Evolutionary conservation across 2,113 vertebrate genomes (phyloP).

Genomic region (Neopipo cinnamomea): DNA sequence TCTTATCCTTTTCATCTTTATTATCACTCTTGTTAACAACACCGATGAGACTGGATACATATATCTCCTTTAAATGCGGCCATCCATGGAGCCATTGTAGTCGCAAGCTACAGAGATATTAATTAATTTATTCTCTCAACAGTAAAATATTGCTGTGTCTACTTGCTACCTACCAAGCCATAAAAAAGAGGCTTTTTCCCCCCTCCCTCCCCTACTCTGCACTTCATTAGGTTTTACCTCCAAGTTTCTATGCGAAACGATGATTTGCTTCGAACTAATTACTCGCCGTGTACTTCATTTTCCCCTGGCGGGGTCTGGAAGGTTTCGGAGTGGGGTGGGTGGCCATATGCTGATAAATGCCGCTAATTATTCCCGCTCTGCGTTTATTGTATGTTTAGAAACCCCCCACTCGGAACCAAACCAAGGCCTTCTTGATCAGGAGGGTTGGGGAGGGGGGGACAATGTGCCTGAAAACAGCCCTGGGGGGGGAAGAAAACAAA

Average conservation of each 20-base stretch:
- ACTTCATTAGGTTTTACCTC: conserved; percentile 59
- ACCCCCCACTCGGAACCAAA: conserved; percentile 14
- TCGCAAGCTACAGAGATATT: conserved; percentile 54
- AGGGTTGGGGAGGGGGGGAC: accelerated
- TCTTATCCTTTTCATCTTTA: conserved; percentile 80
- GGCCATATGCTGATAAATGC: conserved; percentile 49
- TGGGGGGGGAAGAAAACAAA: not conserved
- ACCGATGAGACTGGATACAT: conserved; percentile 66
- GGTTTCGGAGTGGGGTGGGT: conserved; percentile 21
- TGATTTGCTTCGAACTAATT: conserved; percentile 57
- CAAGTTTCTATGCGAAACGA: not conserved
- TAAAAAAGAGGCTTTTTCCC: conserved; percentile 45
- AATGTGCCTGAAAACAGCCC: not conserved
- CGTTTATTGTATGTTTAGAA: conserved; percentile 56
- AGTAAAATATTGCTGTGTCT: conserved; percentile 73
- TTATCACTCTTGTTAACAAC: conserved; percentile 78
- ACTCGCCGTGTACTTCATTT: conserved; percentile 17
- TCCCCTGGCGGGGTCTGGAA: not conserved
- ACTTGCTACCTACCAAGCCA: conserved; percentile 60
- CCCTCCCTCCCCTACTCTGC: not conserved
- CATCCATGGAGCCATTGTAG: conserved; percentile 56
- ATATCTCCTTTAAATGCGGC: conserved; percentile 69
- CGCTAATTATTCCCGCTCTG: conserved; percentile 59
- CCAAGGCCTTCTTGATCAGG: not conserved
- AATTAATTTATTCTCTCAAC: conserved; percentile 79